These are phyloP conservation scores for Diabrotica balteata DNA, from an alignment of 2,888 invertebrate species.

Conservation along the genomic window DNA sequence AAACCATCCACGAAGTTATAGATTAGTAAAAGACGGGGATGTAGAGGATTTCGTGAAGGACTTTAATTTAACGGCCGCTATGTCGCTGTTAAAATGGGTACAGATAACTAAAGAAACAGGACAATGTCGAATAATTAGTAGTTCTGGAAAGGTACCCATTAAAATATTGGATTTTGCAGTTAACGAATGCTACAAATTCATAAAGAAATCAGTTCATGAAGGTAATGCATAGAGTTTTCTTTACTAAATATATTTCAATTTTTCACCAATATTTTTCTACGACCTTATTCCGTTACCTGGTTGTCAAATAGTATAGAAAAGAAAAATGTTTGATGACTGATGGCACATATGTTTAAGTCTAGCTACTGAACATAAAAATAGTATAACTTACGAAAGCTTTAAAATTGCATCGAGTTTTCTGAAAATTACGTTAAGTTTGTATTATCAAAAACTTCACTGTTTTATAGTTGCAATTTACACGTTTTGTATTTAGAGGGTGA, in stretches of 20 bases:
- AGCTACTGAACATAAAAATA: background rate
- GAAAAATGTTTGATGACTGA: too few relatives aligned
- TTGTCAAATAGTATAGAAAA: too few relatives aligned
- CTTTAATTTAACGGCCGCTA: conserved; percentile 80
- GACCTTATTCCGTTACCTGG: too few relatives aligned
- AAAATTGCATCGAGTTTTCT: too few relatives aligned
- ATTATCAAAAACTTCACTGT: too few relatives aligned
- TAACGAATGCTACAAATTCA: conserved; percentile 72
- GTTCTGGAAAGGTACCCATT: conserved; percentile 63
- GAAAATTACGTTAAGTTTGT: too few relatives aligned
- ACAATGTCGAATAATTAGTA: conserved; percentile 57
- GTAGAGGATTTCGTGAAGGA: conserved; percentile 71
- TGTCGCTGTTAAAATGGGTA: conserved; percentile 75
- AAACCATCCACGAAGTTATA: conserved; percentile 76
- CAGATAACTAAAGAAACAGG: conserved; percentile 47
- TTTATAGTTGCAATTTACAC: too few relatives aligned
- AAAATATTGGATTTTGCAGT: conserved; percentile 72
- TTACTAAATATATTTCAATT: too few relatives aligned
- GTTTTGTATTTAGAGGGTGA: too few relatives aligned
- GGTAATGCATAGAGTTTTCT: conserved; percentile 59
- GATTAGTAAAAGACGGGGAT: conserved; percentile 66
- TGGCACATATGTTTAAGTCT: background rate
- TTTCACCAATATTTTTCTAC: too few relatives aligned
- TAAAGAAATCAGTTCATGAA: conserved; percentile 67
- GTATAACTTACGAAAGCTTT: too few relatives aligned